Conservation (phyloP, 2,797 vertebrate species). For the Gouania willdenowi region DNA sequence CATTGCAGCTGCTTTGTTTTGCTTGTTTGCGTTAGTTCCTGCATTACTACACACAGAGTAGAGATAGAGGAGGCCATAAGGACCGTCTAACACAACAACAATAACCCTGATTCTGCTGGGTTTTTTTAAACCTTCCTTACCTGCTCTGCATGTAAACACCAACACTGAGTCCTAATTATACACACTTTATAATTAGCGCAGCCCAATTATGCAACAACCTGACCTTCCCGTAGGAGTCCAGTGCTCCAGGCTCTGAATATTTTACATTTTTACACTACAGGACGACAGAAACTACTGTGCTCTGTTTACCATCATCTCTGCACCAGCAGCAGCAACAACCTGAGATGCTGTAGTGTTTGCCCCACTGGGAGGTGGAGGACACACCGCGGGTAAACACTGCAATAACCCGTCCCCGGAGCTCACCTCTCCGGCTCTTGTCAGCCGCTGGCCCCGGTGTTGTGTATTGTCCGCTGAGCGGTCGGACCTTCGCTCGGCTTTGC, state of each 20-base stretch:
- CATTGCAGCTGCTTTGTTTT: not conserved
- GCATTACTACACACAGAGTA: not conserved
- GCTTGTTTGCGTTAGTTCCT: not conserved
- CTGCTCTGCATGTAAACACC: not conserved
- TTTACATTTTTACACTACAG: constrained; percentile 46
- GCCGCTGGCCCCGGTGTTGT: constrained; percentile 32
- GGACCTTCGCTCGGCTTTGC: constrained; percentile 28
- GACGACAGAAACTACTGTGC: constrained; percentile 50
- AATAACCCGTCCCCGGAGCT: constrained; percentile 22
- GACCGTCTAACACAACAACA: not conserved
- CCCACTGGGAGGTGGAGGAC: constrained; percentile 24
- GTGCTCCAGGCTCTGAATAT: constrained; percentile 4
- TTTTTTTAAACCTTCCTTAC: not conserved
- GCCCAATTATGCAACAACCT: constrained; percentile 21
- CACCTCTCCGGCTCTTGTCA: constrained; percentile 52
- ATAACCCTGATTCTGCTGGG: not conserved
- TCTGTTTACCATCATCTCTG: constrained; percentile 19
- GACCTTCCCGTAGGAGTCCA: not conserved
- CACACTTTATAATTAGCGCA: constrained; percentile 18
- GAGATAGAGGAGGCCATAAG: not conserved
- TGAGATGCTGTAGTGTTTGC: constrained; percentile 66
- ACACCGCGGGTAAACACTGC: constrained; percentile 16
- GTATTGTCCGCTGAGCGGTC: constrained; percentile 29
- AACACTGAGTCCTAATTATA: constrained; percentile 1
- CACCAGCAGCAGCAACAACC: constrained; percentile 67